Percentiles rank a stretch among this genome's conserved stretches.
Evolutionary conservation across 1,140 invertebrate genomes (phyloP).

Genomic region (Archivesica marissinica): DNA sequence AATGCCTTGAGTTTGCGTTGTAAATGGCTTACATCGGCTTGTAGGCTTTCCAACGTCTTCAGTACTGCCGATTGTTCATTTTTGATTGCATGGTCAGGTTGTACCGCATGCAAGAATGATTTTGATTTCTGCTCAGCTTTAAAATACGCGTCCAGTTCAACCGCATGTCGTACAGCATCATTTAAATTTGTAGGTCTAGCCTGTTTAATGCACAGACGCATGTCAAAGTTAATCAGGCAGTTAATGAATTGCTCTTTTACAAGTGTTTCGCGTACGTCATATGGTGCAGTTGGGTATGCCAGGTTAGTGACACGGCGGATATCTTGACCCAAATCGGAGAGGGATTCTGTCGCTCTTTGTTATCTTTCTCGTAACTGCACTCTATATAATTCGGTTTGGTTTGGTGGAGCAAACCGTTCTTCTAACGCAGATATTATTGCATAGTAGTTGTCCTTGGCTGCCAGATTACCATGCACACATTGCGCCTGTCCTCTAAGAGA

Average conservation of each 20-base stretch:
- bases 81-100: too few species aligned
- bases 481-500: constrained; percentile 35
- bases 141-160: constrained; percentile 27
- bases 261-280: neutral
- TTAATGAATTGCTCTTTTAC: constrained; percentile 23
- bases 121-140: neutral
- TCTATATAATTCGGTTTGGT: constrained; percentile 26
- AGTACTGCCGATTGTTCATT: too few species aligned
- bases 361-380: constrained; percentile 1
- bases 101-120: too few species aligned
- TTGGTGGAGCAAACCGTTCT: constrained; percentile 23
- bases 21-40: too few species aligned
- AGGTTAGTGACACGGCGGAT: constrained; percentile 17
- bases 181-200: constrained; percentile 1
- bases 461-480: constrained; percentile 26
- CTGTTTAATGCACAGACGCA: constrained; percentile 11
- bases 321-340: constrained; percentile 15
- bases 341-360: neutral
- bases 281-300: constrained; percentile 28
- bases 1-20: too few species aligned
- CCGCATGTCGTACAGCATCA: constrained; percentile 1
- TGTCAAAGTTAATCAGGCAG: neutral
- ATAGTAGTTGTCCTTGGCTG: neutral
- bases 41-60: too few species aligned
- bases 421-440: neutral